phyloP scores from a whole-genome alignment of 2,888 invertebrate species.

The Agriopis aurantiaria region DNA sequence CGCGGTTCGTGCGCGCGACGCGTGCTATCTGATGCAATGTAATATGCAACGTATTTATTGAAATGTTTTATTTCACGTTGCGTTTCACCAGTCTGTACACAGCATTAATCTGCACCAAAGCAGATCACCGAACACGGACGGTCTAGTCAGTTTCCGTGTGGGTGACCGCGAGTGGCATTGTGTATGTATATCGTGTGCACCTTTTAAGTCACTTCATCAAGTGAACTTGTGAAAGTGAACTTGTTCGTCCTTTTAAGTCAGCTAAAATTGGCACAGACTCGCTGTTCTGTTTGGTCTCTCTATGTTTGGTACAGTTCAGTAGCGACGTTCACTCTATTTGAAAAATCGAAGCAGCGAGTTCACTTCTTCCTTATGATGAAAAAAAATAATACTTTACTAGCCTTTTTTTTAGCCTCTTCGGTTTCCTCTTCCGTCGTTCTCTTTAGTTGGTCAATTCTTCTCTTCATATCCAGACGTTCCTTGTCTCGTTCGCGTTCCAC shows the following conservation, averaged over 20 bases:
- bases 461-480: constrained; percentile 94
- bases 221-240: too few species aligned
- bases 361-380: not conserved
- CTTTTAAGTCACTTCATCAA: not conserved
- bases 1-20: too few species aligned
- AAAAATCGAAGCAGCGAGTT: not conserved
- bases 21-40: too few species aligned
- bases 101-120: not conserved
- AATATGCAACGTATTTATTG: too few species aligned
- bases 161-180: not conserved
- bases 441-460: constrained; percentile 94
- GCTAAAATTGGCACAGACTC: not conserved
- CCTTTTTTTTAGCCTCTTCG: constrained; percentile 94
- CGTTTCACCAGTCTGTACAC: too few species aligned
- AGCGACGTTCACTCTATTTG: not conserved
- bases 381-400: too few species aligned
- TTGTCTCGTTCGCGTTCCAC: constrained; percentile 96
- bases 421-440: constrained; percentile 95
- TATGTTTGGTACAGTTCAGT: not conserved
- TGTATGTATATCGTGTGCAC: not conserved
- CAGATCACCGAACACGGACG: not conserved
- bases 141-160: not conserved
- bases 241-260: not conserved
- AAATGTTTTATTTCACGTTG: too few species aligned
- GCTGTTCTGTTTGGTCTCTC: not conserved